Base-by-base conservation (phyloP, 2,888 invertebrate genomes). In the Furcula furcula region DNA sequence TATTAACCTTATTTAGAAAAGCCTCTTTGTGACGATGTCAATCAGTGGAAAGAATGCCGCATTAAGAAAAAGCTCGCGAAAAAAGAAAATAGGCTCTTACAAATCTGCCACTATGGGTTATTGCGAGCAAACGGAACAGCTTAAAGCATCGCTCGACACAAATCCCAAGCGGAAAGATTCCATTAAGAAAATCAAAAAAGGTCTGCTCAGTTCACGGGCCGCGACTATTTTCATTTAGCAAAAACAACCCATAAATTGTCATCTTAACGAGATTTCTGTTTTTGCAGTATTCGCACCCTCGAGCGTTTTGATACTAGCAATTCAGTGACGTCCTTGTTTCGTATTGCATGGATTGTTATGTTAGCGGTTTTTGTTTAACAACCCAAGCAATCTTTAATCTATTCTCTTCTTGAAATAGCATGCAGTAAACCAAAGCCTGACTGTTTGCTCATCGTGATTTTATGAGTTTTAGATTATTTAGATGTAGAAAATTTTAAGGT, bases 211-310 rank as follows among this genome's bases (percentile, higher is more conserved):
- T 83, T 83, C 85, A 77, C 74, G 78, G 77, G 68, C 65, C 72
- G 73, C 78, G 82, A 88, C 85, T 86, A 86, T 87, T 87, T 87
- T 88, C 87, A 88, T 87, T 88, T 87, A 88, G 87, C 86, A 88
- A 88, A 88, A 88, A 87, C 88, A 88, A 84, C 76, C 88, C 86
- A 88, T 88, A 88, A 88, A 88, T 88, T 88, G 88, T 87, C 88
- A 88, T 87, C 87, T 85, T 86, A 87, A 88, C 86, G 82, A 88
- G 84, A 86, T 88, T 86, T 86, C 77, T 83, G 86, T 85, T 87
- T 87, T 86, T 84, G 85, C 80, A 76, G 71, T 65, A 75, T 86
- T 84, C 82, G 79, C 83, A 81, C 82, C 79, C 83, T 68, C 61
- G 63, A 70, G 68, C 69, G 72, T 72, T 77, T 59, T 61, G 65